Base-by-base conservation (phyloP, 2,888 invertebrate species). In the Marasmarcha lunaedactyla region DNA sequence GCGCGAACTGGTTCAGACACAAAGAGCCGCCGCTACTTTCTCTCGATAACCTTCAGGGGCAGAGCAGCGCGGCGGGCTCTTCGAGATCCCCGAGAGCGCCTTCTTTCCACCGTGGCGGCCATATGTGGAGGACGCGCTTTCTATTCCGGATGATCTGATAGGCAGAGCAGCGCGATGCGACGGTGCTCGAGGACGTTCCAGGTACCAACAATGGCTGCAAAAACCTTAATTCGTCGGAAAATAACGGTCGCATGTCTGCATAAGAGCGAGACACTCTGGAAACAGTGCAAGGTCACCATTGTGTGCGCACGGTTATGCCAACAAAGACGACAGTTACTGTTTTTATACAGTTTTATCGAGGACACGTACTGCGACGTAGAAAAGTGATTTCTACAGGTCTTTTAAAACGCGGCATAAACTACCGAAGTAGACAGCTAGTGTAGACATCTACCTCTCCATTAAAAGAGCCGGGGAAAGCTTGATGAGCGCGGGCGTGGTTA, bases 1-100 rank as follows among this genome's bases (percentile, higher is more conserved):
- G 42, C 44, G 47, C 42, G 47, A 54, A 50, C 51, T 52, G 50
- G 49, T 49, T 42, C 43, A 48, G 40, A 43, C 47, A 55, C 60
- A 60, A 65, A 57, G 60, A 64, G 20, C 20, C 20, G 20, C 20
- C 20, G 20, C 42, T 52, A 71, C 76, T 74, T 76, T 77, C 76
- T 71, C 76, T 59, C 54, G 65, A 63, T 67, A 71, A 74, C 76
- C 76, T 72, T 70, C 53, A 53, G 56, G 54, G 59, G 59, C 57
- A 55, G 55, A 52, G 46, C 57, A 47, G 46, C 47, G 44, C 44
- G 43, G 50, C 50, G 61, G 59, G 62, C 62, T 53, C 43, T 62
- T 59, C 59, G 52, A 48, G 47, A 62, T 71, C 71, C 73, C 65
- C 66, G 60, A 63, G 59, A 63, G 53, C 50, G 49, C 50, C 49